phyloP scores from a whole-genome alignment of 2,113 vertebrate species.

The Leucopternis melanops region DNA sequence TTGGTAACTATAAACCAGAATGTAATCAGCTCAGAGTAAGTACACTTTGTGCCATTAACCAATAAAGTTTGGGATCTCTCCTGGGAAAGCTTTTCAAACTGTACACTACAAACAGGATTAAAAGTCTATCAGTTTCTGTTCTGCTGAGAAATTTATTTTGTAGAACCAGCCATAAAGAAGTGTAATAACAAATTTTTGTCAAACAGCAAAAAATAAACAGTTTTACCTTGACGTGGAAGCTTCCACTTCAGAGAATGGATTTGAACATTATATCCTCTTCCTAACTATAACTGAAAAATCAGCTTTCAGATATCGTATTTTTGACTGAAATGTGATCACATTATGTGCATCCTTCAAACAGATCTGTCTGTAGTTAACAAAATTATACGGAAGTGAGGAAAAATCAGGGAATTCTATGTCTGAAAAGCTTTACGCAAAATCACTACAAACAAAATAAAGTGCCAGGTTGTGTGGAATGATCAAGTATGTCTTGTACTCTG shows the following conservation, averaged over 20 bases:
- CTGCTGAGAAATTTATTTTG: neutral
- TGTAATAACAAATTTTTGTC: neutral
- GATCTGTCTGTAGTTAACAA: neutral
- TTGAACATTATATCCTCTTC: neutral
- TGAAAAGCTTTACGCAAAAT: neutral
- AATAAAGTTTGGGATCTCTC: neutral
- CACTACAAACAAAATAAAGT: neutral
- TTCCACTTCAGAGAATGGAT: neutral
- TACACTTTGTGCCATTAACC: neutral
- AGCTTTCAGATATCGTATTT: neutral
- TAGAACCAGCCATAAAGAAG: neutral
- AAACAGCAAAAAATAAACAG: neutral
- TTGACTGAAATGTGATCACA: neutral
- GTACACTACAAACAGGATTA: neutral
- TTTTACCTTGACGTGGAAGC: neutral
- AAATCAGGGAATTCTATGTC: neutral
- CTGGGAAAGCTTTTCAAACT: slow-evolving; percentile 8
- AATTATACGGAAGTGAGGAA: neutral
- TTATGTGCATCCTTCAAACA: neutral
- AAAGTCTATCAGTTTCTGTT: neutral
- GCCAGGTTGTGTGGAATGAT: neutral
- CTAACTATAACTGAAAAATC: neutral
- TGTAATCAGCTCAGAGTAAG: neutral
- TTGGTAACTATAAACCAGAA: slow-evolving; percentile 24
- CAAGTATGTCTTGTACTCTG: neutral